These are phyloP conservation scores for Drosophila miranda DNA, from an alignment of 1,140 invertebrate genomes.

Conservation along the genomic window DNA sequence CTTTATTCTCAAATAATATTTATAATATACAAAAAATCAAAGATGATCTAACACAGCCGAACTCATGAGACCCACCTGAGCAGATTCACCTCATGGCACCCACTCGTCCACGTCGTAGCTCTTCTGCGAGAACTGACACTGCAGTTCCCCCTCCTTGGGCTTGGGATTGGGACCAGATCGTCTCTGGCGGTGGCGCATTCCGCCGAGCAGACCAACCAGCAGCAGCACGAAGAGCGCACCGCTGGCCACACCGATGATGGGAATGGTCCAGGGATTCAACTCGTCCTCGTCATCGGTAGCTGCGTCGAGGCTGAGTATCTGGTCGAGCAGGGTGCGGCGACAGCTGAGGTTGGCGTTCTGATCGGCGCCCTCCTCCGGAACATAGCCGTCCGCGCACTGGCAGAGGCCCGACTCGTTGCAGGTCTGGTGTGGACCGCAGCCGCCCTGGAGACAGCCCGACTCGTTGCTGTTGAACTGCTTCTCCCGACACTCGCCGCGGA, in stretches of 20 bases:
- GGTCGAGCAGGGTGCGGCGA: constrained; percentile 41
- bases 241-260: constrained; percentile 57
- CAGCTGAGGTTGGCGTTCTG: constrained; percentile 23
- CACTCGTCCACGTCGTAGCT: constrained; percentile 61
- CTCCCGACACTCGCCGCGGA: constrained; percentile 58
- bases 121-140: constrained; percentile 63
- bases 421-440: constrained; percentile 53
- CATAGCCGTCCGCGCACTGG: constrained; percentile 47
- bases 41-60: constrained; percentile 56
- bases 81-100: constrained; percentile 45
- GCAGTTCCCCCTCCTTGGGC: constrained; percentile 46
- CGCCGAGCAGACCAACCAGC: constrained; percentile 42
- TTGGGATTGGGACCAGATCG: constrained; percentile 4
- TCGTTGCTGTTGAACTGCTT: constrained; percentile 66
- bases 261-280: constrained; percentile 58
- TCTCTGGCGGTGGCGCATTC: constrained; percentile 18
- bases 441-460: constrained; percentile 31
- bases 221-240: constrained; percentile 47
- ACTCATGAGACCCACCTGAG: not conserved
- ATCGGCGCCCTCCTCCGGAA: constrained; percentile 18
- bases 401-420: constrained; percentile 44
- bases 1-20: constrained; percentile 42
- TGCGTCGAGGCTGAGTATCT: constrained; percentile 50
- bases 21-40: constrained; percentile 43
- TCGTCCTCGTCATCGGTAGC: constrained; percentile 59